A percentile compares a stretch with the other conserved stretches of the same genome.
phyloP scores from a whole-genome alignment of 2,113 vertebrate genomes.

The Catharus bicknelli region DNA sequence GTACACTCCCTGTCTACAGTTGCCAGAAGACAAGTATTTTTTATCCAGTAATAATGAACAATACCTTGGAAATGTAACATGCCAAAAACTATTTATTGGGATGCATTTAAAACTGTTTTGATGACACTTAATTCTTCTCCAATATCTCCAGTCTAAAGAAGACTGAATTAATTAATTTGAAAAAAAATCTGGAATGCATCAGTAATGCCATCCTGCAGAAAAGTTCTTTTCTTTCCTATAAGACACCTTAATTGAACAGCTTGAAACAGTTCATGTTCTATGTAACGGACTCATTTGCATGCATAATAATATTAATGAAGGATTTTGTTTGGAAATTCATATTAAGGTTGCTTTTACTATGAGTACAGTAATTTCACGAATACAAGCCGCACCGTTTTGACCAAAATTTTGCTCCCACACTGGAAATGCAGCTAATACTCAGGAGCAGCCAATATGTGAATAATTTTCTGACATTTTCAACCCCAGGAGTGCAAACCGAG shows the following conservation, averaged over 20 bases:
- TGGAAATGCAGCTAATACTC: too few relatives aligned
- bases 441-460: too few relatives aligned
- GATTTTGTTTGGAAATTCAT: not conserved
- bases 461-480: too few relatives aligned
- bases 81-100: not conserved
- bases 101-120: not conserved
- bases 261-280: not conserved
- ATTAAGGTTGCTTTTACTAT: not conserved
- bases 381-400: too few relatives aligned
- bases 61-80: not conserved
- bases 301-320: not conserved
- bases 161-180: not conserved
- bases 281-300: not conserved
- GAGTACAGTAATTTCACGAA: too few relatives aligned
- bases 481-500: too few relatives aligned
- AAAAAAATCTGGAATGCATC: not conserved
- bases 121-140: not conserved
- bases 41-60: not conserved
- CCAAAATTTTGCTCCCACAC: too few relatives aligned
- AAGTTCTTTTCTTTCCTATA: not conserved
- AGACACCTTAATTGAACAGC: not conserved
- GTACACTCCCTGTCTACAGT: not conserved
- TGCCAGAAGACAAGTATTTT: conserved; percentile 16
- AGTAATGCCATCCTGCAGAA: not conserved
- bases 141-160: not conserved